Percentiles rank a stretch among this genome's conserved stretches.
These are phyloP conservation scores for Mercenaria mercenaria DNA, from an alignment of 1,140 invertebrate genomes.

Conservation along the genomic window DNA sequence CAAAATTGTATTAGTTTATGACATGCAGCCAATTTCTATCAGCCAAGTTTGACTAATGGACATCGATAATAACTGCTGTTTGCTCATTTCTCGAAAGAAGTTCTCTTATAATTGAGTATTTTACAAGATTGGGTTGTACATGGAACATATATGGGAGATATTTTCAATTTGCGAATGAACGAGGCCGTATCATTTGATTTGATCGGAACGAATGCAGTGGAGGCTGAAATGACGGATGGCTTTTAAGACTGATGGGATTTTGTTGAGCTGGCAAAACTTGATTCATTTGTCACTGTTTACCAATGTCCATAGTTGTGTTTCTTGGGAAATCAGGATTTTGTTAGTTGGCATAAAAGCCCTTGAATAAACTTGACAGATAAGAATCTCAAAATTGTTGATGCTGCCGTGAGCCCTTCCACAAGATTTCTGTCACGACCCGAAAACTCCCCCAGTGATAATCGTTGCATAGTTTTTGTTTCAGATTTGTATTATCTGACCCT, in stretches of 20 bases:
- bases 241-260: slow-evolving; percentile 46
- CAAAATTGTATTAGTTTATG: slow-evolving; percentile 53
- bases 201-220: slow-evolving; percentile 30
- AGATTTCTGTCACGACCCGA: too few species aligned
- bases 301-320: slow-evolving; percentile 10
- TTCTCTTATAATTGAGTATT: slow-evolving; percentile 62
- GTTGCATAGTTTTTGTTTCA: too few species aligned
- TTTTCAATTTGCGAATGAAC: slow-evolving; percentile 58
- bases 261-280: slow-evolving; percentile 30
- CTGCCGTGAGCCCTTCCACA: background rate
- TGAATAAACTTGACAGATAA: background rate
- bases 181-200: slow-evolving; percentile 60
- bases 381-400: background rate
- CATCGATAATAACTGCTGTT: slow-evolving; percentile 24
- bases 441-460: too few species aligned
- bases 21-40: slow-evolving; percentile 37
- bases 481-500: too few species aligned
- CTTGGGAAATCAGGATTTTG: slow-evolving; percentile 28
- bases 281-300: slow-evolving; percentile 20
- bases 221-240: slow-evolving; percentile 28
- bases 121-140: slow-evolving; percentile 54
- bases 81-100: slow-evolving; percentile 33
- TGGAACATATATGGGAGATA: slow-evolving; percentile 49
- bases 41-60: slow-evolving; percentile 56
- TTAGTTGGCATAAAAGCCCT: background rate